Base-by-base conservation (phyloP, 2,888 invertebrate species). In the Trissolcus brochymenae region DNA sequence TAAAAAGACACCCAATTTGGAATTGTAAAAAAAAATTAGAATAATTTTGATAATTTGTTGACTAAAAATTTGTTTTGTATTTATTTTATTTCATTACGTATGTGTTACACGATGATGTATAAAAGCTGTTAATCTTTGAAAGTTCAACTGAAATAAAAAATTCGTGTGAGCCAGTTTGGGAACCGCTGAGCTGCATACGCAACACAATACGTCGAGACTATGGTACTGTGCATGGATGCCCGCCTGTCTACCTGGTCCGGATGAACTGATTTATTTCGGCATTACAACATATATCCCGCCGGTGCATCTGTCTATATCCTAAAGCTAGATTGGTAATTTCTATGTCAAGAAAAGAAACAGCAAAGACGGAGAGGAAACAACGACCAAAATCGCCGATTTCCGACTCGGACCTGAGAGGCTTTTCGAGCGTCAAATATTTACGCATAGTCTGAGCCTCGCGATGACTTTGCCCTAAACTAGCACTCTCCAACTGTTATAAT, bases 191-290 rank as follows among this genome's bases (percentile, higher is more conserved):
- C 74, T 76, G 79, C 80, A 78, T 78, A 72, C 81, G 82, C 81
- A 80, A 82, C 81, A 86, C 85, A 87, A 87, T 87, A 83, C 83
- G 74, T 65, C 78, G 81, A 73, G 80, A 80, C 79, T 81, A 40
- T 54, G 46, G 56, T 49, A 78, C 21, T 50, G 16, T 78, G 51
- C 75, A 81, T 76, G 80, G 78, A 81, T 81, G 81, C 78, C 79
- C 81, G 82, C 84, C 84, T 82, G 81, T 81, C 83, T 84, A 82
- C 85, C 84, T 85, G 84, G 83, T 79, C 80, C 85, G 86, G 86
- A 87, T 88, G 87, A 88, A 88, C 87, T 88, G 87, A 88, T 88
- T 88, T 88, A 88, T 88, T 88, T 88, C 85, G 81, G 85, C 85
- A 84, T 87, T 83, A 87, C 87, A 85, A 84, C 84, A 74, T 75